These are phyloP conservation scores for Cladorhizidae sp. DNA, from an alignment of 37 sponge, comb jelly and placozoan species.

Conservation along the genomic window DNA sequence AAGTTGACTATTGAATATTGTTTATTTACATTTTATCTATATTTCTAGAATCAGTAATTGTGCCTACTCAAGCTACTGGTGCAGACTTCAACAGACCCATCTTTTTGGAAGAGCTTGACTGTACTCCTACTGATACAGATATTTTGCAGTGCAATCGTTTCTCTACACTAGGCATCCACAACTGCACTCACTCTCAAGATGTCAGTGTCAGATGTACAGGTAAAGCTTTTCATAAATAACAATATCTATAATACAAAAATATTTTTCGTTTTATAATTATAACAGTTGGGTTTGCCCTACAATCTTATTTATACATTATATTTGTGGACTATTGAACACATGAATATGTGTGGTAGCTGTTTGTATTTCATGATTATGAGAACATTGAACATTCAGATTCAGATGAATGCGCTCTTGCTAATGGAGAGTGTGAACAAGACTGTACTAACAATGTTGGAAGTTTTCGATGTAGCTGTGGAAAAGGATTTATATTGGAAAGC, in stretches of 20 bases:
- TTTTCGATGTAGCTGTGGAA: conserved; percentile 3
- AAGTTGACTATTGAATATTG: background rate
- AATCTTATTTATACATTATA: no score
- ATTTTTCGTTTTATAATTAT: no score
- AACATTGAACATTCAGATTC: conserved; percentile 17
- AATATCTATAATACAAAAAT: no score
- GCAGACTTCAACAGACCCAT: conserved; percentile 13
- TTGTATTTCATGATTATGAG: no score
- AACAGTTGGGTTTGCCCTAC: no score
- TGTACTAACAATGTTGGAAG: conserved; percentile 48
- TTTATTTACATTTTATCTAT: background rate
- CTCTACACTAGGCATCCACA: conserved; percentile 3
- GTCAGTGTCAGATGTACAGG: conserved; percentile 41
- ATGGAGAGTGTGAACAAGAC: conserved; percentile 19
- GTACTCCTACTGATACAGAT: conserved; percentile 18
- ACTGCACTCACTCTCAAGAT: conserved; percentile 30
- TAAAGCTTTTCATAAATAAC: background rate
- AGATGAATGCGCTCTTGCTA: conserved; percentile 17
- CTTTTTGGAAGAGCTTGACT: conserved; percentile 24
- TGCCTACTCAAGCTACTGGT: background rate
- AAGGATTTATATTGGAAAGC: background rate
- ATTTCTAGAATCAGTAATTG: conserved; percentile 2
- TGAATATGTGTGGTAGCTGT: no score
- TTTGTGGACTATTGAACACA: no score
- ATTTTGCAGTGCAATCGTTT: conserved; percentile 17